These are phyloP conservation scores for Eospalax fontanierii DNA, from an alignment of 2,797 vertebrate species.

Conservation along the genomic window DNA sequence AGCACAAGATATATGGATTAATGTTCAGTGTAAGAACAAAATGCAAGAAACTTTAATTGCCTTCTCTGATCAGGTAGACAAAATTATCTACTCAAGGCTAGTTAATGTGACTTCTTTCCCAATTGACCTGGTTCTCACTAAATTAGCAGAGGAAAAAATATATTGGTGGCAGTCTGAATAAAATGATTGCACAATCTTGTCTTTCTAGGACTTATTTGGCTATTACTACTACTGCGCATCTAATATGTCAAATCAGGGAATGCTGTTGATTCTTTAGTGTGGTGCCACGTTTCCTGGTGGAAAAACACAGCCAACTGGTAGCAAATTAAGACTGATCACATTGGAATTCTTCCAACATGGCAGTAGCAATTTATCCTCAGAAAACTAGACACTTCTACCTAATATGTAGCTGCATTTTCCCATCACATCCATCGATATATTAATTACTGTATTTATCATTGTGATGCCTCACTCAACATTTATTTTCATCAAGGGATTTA, in stretches of 20 bases:
- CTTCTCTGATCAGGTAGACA: background rate
- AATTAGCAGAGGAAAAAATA: background rate
- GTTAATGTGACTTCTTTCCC: background rate
- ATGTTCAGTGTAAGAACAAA: background rate
- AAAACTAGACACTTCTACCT: conserved; percentile 49
- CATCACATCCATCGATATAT: background rate
- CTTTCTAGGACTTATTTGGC: background rate
- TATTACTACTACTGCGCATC: background rate
- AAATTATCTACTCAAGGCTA: background rate
- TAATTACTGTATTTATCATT: conserved; percentile 61
- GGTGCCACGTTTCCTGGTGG: background rate
- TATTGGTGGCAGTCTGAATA: background rate
- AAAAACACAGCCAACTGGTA: conserved; percentile 78
- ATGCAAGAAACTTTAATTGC: background rate
- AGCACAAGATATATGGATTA: background rate
- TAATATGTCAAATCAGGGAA: conserved; percentile 13
- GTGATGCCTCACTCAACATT: background rate
- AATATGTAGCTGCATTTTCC: background rate
- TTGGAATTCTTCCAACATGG: conserved; percentile 57
- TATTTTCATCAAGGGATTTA: background rate
- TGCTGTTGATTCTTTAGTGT: background rate
- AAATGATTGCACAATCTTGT: background rate
- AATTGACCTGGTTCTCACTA: background rate
- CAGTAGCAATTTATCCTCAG: conserved; percentile 38
- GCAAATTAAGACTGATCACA: conserved; percentile 82